Evolutionary conservation across 2,797 vertebrate species (phyloP).

Genomic region (Mycteria americana): DNA sequence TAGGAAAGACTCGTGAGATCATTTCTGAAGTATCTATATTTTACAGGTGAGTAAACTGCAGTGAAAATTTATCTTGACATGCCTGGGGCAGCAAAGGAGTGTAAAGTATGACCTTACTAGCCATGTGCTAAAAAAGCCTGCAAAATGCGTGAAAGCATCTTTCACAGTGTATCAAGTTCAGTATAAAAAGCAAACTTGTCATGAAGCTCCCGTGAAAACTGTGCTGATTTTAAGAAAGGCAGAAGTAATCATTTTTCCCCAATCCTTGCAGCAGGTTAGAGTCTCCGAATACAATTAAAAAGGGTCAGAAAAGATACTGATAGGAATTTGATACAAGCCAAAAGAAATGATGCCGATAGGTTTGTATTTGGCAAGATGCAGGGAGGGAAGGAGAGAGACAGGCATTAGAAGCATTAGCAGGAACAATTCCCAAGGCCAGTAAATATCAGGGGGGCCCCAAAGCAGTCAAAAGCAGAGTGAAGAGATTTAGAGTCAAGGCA

Average conservation of each 20-base stretch:
- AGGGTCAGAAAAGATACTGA: background rate
- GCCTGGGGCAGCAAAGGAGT: background rate
- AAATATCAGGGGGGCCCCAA: constrained; percentile 55
- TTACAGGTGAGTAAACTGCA: background rate
- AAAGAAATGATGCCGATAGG: background rate
- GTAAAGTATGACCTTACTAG: background rate
- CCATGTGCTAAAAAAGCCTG: background rate
- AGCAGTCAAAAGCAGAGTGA: constrained; percentile 39
- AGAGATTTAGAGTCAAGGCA: constrained; percentile 63
- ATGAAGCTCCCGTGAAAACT: background rate
- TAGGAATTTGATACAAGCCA: background rate
- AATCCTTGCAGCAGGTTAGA: background rate
- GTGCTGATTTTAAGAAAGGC: background rate
- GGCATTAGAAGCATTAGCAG: constrained; percentile 29
- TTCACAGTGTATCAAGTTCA: background rate
- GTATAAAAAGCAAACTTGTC: background rate
- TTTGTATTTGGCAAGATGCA: background rate
- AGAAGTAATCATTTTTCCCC: background rate
- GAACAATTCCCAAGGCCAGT: constrained; percentile 53
- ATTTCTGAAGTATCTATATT: background rate
- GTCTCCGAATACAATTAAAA: background rate
- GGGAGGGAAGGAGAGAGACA: background rate
- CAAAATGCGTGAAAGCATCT: background rate
- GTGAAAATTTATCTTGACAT: background rate
- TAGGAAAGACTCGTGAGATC: background rate